These are phyloP conservation scores for Xiphydria camelus DNA, from an alignment of 2,888 invertebrate species.

Conservation along the genomic window DNA sequence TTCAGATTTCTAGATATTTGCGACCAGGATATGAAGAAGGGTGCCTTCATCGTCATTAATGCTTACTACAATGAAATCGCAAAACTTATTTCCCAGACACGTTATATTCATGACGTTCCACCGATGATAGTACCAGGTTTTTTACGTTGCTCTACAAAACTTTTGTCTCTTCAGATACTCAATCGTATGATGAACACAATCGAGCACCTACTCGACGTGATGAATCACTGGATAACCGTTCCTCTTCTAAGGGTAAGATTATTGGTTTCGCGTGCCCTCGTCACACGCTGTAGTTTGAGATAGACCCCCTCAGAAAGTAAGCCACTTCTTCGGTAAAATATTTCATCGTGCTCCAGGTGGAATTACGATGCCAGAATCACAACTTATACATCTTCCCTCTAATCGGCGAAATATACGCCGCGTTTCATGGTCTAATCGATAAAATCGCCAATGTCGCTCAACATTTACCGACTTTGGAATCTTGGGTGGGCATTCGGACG, in stretches of 20 bases:
- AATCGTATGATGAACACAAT: constrained; percentile 37
- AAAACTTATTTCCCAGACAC: constrained; percentile 35
- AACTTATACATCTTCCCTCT: constrained; percentile 35
- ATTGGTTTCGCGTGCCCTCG: background rate
- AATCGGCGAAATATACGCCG: constrained; percentile 29
- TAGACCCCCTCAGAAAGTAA: background rate
- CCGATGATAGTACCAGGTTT: constrained; percentile 25
- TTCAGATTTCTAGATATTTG: constrained; percentile 36
- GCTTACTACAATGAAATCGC: constrained; percentile 41
- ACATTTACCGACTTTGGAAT: constrained; percentile 42
- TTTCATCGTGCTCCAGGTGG: constrained; percentile 21
- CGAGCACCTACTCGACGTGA: constrained; percentile 34
- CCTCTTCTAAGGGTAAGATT: constrained; percentile 39
- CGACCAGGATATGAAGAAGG: constrained; percentile 35
- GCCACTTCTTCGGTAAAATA: background rate
- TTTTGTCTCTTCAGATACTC: constrained; percentile 41
- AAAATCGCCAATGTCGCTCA: constrained; percentile 38
- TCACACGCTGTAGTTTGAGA: background rate
- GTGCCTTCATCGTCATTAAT: constrained; percentile 24
- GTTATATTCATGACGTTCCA: constrained; percentile 36
- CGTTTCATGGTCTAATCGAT: constrained; percentile 41
- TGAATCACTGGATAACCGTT: constrained; percentile 29
- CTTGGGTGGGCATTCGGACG: constrained; percentile 40
- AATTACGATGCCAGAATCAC: constrained; percentile 36
- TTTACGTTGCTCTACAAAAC: constrained; percentile 34